A percentile compares a stretch with the other conserved stretches of the same genome.
Evolutionary conservation across 2,113 vertebrate genomes (phyloP).

Genomic region (Charadrius vociferus): DNA sequence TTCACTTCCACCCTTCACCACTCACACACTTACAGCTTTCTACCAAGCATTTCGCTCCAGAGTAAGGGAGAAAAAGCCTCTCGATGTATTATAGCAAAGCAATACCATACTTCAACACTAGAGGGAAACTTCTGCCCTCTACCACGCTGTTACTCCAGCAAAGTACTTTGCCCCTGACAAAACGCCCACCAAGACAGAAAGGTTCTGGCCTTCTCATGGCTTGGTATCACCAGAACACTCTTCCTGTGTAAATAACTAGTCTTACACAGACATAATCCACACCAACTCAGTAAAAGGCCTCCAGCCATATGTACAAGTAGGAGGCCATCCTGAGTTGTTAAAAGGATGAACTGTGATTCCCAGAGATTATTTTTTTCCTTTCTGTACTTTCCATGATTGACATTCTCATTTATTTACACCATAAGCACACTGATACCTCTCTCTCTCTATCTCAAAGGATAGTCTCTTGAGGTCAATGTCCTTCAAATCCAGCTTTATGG

Average conservation of each 20-base stretch:
- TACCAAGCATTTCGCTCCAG: neutral
- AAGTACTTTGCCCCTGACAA: neutral
- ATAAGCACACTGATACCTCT: conserved; percentile 74
- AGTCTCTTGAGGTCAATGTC: conserved; percentile 91
- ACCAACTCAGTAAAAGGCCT: neutral
- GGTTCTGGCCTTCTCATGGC: neutral
- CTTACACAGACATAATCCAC: neutral
- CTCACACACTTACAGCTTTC: neutral
- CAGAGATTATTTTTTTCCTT: neutral
- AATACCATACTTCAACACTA: neutral
- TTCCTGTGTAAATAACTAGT: neutral
- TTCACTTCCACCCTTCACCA: neutral
- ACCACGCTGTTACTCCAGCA: neutral
- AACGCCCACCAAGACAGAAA: neutral
- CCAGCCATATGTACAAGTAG: neutral
- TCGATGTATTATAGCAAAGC: neutral
- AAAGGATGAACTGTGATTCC: neutral
- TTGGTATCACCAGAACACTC: neutral
- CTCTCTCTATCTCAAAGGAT: conserved; percentile 92
- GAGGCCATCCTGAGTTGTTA: neutral
- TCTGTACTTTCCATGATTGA: neutral
- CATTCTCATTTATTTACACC: neutral
- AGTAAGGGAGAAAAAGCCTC: neutral
- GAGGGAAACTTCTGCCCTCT: conserved; percentile 7
- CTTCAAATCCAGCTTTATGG: conserved; percentile 83